A percentile compares a stretch with the other conserved stretches of the same genome.
These are phyloP conservation scores for Drosophila atripex DNA, from an alignment of 2,888 invertebrate genomes.

Conservation along the genomic window DNA sequence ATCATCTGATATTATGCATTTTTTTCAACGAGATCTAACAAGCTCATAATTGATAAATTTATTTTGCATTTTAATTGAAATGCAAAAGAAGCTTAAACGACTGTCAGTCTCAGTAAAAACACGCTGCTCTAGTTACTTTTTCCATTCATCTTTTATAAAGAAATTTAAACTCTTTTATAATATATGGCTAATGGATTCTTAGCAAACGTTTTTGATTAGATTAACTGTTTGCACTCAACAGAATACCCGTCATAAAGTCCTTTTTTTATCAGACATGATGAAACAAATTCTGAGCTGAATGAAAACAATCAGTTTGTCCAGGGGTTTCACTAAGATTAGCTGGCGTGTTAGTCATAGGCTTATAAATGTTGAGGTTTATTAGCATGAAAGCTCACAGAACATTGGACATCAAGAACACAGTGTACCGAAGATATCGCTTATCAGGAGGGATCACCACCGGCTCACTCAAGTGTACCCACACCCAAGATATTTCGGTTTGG, in stretches of 20 bases:
- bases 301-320: not conserved
- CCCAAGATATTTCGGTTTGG: conserved; percentile 27
- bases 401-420: conserved; percentile 27
- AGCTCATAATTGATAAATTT: not conserved
- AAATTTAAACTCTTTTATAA: conserved; percentile 1
- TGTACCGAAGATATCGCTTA: conserved; percentile 29
- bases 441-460: conserved; percentile 19
- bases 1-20: not conserved
- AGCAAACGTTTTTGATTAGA: conserved; percentile 1
- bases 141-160: not conserved
- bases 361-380: conserved; percentile 1
- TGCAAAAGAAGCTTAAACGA: not conserved
- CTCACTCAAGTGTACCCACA: conserved; percentile 15
- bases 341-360: not conserved
- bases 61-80: not conserved
- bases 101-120: not conserved
- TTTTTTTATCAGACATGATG: not conserved
- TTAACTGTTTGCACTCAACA: not conserved
- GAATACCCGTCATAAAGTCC: not conserved
- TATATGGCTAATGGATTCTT: not conserved
- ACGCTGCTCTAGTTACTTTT: too few species aligned
- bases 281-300: not conserved
- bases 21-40: not conserved
- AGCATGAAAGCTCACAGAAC: conserved; percentile 15
- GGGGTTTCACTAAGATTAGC: conserved; percentile 7